These are phyloP conservation scores for Leptinotarsa haldemani DNA, from an alignment of 2,888 invertebrate species.

Conservation along the genomic window DNA sequence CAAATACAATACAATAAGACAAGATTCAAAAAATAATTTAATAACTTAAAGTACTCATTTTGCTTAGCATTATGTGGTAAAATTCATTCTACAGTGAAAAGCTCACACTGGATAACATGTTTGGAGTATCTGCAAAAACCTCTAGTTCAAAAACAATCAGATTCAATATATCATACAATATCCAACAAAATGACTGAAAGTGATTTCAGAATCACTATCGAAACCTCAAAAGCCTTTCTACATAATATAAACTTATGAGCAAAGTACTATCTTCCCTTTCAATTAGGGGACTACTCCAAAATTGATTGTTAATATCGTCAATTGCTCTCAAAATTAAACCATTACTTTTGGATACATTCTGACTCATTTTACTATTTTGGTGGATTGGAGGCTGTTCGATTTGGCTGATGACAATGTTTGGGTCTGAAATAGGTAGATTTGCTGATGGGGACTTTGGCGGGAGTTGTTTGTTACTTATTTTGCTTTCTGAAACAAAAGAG, in stretches of 20 bases:
- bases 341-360: slow-evolving; percentile 18
- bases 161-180: neutral
- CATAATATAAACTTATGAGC: slow-evolving; percentile 56
- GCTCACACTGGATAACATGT: neutral
- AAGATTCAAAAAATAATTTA: slow-evolving; percentile 2
- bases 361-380: neutral
- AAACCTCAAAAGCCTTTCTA: slow-evolving; percentile 51
- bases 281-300: slow-evolving; percentile 50
- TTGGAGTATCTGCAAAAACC: neutral
- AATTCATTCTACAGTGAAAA: neutral
- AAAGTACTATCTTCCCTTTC: slow-evolving; percentile 54
- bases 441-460: slow-evolving; percentile 19
- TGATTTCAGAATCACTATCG: slow-evolving; percentile 5
- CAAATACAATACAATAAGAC: neutral
- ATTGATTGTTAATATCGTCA: slow-evolving; percentile 56
- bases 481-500: slow-evolving; percentile 20
- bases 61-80: neutral
- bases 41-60: slow-evolving; percentile 9
- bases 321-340: slow-evolving; percentile 55
- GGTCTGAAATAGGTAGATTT: slow-evolving; percentile 22
- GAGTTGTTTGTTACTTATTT: neutral
- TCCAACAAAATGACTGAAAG: slow-evolving; percentile 19
- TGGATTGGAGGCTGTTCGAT: neutral
- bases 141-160: neutral
- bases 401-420: slow-evolving; percentile 12